phyloP scores from a whole-genome alignment of 2,113 vertebrate species.

The Motacilla tschutschensis region DNA sequence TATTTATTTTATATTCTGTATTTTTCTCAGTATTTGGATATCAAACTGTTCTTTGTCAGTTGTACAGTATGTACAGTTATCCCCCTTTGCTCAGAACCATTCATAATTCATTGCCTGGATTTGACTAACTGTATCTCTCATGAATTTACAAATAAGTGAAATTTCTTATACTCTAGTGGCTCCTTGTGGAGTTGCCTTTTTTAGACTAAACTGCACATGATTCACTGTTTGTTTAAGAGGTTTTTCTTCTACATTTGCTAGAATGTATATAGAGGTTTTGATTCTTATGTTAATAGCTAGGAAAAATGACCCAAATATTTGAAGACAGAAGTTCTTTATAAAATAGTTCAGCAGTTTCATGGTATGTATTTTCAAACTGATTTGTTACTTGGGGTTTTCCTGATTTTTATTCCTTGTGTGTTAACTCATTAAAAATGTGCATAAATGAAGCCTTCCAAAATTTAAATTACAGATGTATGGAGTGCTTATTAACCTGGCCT shows the following conservation, averaged over 20 bases:
- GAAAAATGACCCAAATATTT: not conserved
- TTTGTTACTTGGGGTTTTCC: not conserved
- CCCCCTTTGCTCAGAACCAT: not conserved
- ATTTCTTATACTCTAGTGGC: slow-evolving; percentile 72
- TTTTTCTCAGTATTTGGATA: not conserved
- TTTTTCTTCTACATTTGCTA: not conserved
- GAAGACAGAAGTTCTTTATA: not conserved
- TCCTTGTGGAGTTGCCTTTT: slow-evolving; percentile 70
- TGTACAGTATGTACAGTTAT: not conserved
- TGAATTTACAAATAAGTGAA: slow-evolving; percentile 49
- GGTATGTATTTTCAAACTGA: not conserved
- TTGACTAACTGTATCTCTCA: slow-evolving; percentile 15
- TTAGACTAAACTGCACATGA: not conserved
- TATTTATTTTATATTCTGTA: not conserved
- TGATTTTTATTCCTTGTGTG: not conserved
- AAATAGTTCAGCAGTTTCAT: not conserved
- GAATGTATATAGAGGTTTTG: not conserved
- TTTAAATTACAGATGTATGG: not conserved
- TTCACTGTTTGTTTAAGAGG: not conserved
- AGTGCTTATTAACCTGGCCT: not conserved
- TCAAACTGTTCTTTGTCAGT: not conserved
- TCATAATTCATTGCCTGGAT: slow-evolving; percentile 7
- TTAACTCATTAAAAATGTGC: not conserved
- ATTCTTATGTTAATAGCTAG: not conserved
- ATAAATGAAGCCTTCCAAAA: not conserved